Percentiles rank a stretch among this genome's conserved stretches.
These are phyloP conservation scores for Trichacis sp. DNA, from an alignment of 2,888 invertebrate genomes.

Conservation along the genomic window DNA sequence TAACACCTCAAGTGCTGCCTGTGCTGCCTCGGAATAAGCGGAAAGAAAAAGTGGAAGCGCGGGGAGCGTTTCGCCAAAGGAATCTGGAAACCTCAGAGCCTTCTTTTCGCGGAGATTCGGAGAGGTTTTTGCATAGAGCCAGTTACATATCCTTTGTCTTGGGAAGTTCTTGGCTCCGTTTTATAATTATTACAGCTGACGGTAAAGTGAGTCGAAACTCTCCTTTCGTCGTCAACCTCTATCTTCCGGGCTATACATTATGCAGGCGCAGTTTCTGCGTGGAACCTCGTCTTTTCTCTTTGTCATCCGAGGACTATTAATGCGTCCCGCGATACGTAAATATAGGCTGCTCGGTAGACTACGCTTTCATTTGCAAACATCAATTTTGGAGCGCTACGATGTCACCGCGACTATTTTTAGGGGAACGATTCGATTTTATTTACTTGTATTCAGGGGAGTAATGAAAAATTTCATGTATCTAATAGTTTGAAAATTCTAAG, in stretches of 20 bases:
- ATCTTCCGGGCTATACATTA: constrained; percentile 31
- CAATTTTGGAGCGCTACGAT: neutral
- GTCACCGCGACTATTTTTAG: too few relatives aligned
- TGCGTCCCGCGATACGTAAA: constrained; percentile 34
- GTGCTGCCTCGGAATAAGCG: neutral
- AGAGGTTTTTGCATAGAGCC: constrained; percentile 22
- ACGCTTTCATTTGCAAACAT: constrained; percentile 22
- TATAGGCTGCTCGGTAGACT: constrained; percentile 27
- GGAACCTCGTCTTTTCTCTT: constrained; percentile 39
- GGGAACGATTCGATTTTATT: too few relatives aligned
- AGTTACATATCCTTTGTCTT: constrained; percentile 31
- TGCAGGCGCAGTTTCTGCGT: constrained; percentile 33
- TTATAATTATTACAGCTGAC: constrained; percentile 36
- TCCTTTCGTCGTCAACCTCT: constrained; percentile 32
- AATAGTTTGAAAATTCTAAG: too few relatives aligned
- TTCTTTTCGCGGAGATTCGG: constrained; percentile 15
- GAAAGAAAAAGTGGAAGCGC: neutral
- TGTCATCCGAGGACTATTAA: constrained; percentile 38
- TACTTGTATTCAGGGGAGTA: too few relatives aligned
- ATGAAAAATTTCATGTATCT: too few relatives aligned
- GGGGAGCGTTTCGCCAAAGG: neutral
- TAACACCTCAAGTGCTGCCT: neutral
- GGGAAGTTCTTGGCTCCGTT: constrained; percentile 29
- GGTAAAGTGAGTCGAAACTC: constrained; percentile 35
- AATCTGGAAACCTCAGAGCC: neutral